Percentiles rank a stretch among this genome's conserved stretches.
Conservation (phyloP, 1,140 invertebrate genomes). For the Papilio polytes region DNA sequence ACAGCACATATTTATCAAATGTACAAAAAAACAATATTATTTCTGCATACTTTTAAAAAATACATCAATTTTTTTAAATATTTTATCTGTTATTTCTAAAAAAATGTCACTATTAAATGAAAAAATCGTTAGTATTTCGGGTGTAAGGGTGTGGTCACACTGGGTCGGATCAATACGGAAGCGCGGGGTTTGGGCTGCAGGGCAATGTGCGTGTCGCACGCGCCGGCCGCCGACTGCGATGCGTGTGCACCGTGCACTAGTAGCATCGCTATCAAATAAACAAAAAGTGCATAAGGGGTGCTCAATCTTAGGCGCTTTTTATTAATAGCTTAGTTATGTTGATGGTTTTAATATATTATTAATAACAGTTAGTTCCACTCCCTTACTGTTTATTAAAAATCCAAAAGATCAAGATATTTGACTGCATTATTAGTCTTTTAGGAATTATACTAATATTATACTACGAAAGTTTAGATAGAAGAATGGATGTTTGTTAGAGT, state of each 20-base stretch:
- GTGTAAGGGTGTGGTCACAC: slow-evolving; percentile 49
- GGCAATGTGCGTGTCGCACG: slow-evolving; percentile 69
- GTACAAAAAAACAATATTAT: not conserved
- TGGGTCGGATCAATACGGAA: slow-evolving; percentile 42
- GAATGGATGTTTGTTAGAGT: too few species aligned
- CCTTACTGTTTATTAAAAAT: too few species aligned
- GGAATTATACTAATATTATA: too few species aligned
- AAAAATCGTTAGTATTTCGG: not conserved
- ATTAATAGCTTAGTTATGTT: slow-evolving; percentile 45
- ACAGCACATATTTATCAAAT: not conserved
- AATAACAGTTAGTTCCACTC: too few species aligned
- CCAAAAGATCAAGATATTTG: too few species aligned
- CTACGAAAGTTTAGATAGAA: too few species aligned
- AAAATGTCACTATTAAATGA: not conserved
- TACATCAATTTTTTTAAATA: too few species aligned
- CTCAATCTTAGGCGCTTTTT: slow-evolving; percentile 60
- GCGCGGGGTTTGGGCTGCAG: slow-evolving; percentile 44
- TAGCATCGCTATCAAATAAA: slow-evolving; percentile 78
- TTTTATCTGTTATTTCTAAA: not conserved
- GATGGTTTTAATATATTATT: not conserved
- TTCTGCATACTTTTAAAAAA: not conserved
- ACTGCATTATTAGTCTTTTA: too few species aligned
- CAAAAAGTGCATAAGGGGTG: slow-evolving; percentile 70
- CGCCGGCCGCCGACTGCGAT: slow-evolving; percentile 66
- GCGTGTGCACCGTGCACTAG: slow-evolving; percentile 66